Evolutionary conservation across 2,888 invertebrate genomes (phyloP).

Genomic region (Diogma glabrata): DNA sequence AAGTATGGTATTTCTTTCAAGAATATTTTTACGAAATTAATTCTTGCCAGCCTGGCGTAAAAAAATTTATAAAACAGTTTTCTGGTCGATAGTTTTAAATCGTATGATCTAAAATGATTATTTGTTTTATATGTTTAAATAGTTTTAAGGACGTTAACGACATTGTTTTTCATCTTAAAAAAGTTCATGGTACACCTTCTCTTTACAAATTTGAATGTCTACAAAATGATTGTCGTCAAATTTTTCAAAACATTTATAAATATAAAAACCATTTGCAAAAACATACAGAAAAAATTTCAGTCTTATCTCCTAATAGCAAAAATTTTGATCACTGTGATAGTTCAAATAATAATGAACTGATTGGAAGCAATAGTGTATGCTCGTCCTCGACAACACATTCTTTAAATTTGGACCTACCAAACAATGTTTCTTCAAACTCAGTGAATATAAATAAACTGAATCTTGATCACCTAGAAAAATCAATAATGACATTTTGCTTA

Average conservation of each 20-base stretch:
- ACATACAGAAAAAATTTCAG: background rate
- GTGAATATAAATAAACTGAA: background rate
- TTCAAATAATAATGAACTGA: too few species aligned
- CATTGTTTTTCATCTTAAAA: background rate
- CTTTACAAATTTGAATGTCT: slow-evolving; percentile 7
- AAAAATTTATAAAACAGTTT: background rate
- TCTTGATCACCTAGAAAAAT: background rate
- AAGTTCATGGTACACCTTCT: slow-evolving; percentile 1
- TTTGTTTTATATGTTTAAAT: slow-evolving; percentile 4
- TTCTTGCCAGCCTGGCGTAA: background rate
- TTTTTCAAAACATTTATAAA: slow-evolving; percentile 3
- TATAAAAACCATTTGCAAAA: background rate
- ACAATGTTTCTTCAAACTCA: background rate
- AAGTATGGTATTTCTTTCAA: slow-evolving; percentile 11
- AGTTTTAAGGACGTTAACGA: background rate
- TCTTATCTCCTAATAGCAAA: background rate
- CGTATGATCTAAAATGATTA: background rate
- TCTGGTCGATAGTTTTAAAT: background rate
- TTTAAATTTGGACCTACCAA: too few species aligned
- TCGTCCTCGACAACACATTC: too few species aligned
- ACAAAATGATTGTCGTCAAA: slow-evolving; percentile 2
- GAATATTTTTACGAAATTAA: slow-evolving; percentile 12
- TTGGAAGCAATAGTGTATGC: too few species aligned
- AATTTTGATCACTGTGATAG: too few species aligned
- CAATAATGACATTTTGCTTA: background rate